Base-by-base conservation (phyloP, 2,888 invertebrate genomes). In the Actias luna region DNA sequence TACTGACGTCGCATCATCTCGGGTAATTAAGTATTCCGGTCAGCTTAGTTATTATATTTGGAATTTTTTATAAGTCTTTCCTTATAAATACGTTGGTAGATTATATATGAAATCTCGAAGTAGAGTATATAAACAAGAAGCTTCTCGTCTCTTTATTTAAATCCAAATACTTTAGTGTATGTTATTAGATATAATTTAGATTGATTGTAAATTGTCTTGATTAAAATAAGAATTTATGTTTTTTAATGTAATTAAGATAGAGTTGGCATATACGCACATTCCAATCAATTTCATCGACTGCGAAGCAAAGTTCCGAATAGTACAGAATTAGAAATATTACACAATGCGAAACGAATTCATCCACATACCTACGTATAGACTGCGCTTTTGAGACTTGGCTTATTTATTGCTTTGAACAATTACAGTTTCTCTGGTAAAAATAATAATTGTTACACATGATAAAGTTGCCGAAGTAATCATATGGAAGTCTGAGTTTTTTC, bases 261-360 rank as follows among this genome's bases (percentile, higher is more conserved):
- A 8, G 7, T 1, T 50, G 22, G 16, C 46, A 4, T 50, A 25
- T 12, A 22, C 72, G 25, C 46, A 50, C n/a, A 50, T 25, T 25
- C 74, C 78, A 80, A 78, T 64, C 67, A 65, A 71, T 69, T 75
- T 74, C 75, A 77, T 75, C 67, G 78, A 74, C 61, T 71, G n/a
- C 7, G 55, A 55, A 29, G 7, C 55, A 16, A 55, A 55, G 55
- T 55, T 55, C 29, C 29, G 7, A 16, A 55, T 55, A 55, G 55
- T 55, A 55, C 74, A 59, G 70, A 78, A 70, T 75, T 80, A 80
- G 80, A 78, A 63, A 63, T 63, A 68, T 79, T 77, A 71, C 69
- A 65, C 71, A 77, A 80, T 69, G 65, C 69, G 70, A 73, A 74
- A 69, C 65, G 69, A 75, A 55, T 70, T 70, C 60, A 64, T 57